Evolutionary conservation across 2,888 invertebrate genomes (phyloP), one percentile per base, ranked within the genome.

Genomic region (Eucera pruinosa): DNA sequence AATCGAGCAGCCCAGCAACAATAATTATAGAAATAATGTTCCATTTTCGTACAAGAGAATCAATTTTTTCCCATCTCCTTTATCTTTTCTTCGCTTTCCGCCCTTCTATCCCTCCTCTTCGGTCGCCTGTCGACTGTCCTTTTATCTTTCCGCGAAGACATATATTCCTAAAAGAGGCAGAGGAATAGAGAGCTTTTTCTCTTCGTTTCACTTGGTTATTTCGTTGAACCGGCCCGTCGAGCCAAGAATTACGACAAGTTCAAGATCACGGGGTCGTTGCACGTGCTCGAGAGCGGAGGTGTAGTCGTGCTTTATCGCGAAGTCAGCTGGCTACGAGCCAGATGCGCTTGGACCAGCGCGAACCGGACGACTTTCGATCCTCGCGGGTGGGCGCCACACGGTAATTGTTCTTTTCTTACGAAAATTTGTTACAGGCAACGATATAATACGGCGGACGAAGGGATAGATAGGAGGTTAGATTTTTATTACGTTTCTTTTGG

Each of bases 211-310:
- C 81, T 80, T 82, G 84, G 81, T 77, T 62, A 61, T 86, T 86
- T 86, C 84, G 86, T 86, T 84, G 84, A 86, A 84, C 83, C 80
- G 80, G 83, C 23, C 57, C 57, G 68, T 58, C 71, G 68, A 52
- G 58, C 52, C 30, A 71, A 65, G 58, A 67, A 43, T 71, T 71
- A 57, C 75, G 74, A 68, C 76, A 78, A 70, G 76, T 76, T 76
- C 78, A 78, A 78, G 70, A 76, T 78, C 76, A 70, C 78, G 62
- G 52, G 78, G 76, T 76, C 70, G 78, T 58, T 76, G 78, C 50
- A 67, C 66, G 70, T 68, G 77, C 48, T 54, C 39, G 62, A 50
- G 57, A 43, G 61, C 50, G 50, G 71, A 71, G 66, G 76, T 72
- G 77, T 55, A 71, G 54, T 68, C 15, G 67, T 62, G 67, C 50